Percentiles rank a stretch among this genome's conserved stretches.
Conservation (phyloP, 2,797 vertebrate genomes). For the Gymnodraco acuticeps region DNA sequence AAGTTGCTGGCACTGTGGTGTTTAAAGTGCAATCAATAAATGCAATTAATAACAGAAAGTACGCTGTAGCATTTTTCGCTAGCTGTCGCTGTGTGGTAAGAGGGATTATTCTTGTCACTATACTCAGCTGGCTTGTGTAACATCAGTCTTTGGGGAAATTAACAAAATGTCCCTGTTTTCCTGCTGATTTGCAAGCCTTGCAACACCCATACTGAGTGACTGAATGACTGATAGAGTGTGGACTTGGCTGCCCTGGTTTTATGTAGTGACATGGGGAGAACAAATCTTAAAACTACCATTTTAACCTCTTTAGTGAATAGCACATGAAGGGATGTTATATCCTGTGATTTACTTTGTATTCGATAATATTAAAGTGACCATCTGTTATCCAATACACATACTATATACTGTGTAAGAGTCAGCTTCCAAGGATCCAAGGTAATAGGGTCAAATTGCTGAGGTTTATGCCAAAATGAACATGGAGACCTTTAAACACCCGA, state of each 20-base stretch:
- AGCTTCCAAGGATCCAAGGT: neutral
- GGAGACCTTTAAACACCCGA: constrained; percentile 4
- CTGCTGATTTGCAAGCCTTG: constrained; percentile 39
- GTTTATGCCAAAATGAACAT: neutral
- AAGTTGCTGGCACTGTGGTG: constrained; percentile 46
- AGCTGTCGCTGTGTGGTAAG: constrained; percentile 46
- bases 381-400: neutral
- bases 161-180: constrained; percentile 45
- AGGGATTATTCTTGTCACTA: constrained; percentile 61
- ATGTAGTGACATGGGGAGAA: too few relatives aligned
- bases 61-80: constrained; percentile 30
- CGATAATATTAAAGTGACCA: neutral
- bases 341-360: neutral
- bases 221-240: constrained; percentile 30
- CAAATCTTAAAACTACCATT: neutral
- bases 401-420: neutral
- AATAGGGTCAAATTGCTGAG: neutral
- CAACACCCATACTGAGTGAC: constrained; percentile 27
- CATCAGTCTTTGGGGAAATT: constrained; percentile 68
- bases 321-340: neutral
- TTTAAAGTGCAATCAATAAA: constrained; percentile 72
- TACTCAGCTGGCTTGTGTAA: constrained; percentile 49
- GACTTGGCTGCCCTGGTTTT: constrained; percentile 2
- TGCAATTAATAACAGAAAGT: constrained; percentile 65
- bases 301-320: neutral